Conservation (phyloP, 1,140 invertebrate species). For the Aphaenogaster ashmeadi region DNA sequence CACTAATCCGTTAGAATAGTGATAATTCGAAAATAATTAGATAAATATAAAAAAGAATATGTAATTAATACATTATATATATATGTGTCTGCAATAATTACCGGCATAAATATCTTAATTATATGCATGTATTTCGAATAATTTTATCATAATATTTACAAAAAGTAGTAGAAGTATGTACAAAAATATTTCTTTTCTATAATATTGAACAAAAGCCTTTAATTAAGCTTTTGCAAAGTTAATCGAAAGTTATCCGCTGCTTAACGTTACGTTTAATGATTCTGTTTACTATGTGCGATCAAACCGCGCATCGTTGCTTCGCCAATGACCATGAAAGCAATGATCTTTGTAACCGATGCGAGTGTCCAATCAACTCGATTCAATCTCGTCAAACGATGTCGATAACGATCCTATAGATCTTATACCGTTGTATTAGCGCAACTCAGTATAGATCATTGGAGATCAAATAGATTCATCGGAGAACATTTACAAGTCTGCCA, state of each 20-base stretch:
- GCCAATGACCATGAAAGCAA: slow-evolving; percentile 61
- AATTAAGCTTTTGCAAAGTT: not conserved
- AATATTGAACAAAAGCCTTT: too few relatives aligned
- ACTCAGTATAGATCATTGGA: not conserved
- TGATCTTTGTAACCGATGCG: slow-evolving; percentile 41
- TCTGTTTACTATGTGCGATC: not conserved
- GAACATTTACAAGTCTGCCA: not conserved
- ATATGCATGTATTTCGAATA: not conserved
- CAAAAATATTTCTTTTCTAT: not conserved
- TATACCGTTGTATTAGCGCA: not conserved
- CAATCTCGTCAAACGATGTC: slow-evolving; percentile 16
- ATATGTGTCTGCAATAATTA: not conserved
- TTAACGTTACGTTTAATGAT: slow-evolving; percentile 1
- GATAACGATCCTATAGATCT: slow-evolving; percentile 19
- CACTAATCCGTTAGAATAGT: not conserved
- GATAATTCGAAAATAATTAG: not conserved
- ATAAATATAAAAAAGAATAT: not conserved
- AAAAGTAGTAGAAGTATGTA: not conserved
- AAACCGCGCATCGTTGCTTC: not conserved
- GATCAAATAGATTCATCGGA: not conserved
- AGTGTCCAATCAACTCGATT: slow-evolving; percentile 1
- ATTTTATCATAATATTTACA: not conserved
- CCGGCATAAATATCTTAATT: not conserved
- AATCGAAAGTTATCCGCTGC: not conserved
- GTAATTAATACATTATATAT: not conserved